Evolutionary conservation across 2,797 vertebrate genomes (phyloP), one percentile per base, ranked within the genome.

Genomic region (Enteromius anoplus): DNA sequence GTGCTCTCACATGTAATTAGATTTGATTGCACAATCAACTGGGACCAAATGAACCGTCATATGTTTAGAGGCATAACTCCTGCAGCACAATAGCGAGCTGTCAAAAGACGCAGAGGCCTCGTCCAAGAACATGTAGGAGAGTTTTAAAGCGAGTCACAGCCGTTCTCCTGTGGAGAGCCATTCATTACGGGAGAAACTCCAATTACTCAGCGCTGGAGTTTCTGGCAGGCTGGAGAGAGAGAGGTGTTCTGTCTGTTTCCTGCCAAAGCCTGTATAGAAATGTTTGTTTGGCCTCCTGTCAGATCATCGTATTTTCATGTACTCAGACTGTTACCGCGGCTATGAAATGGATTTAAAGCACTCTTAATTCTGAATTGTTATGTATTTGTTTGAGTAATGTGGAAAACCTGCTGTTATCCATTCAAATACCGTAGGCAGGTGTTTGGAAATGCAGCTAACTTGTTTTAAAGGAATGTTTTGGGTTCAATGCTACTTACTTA

Each of bases 11-110:
- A 78, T 86, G 87, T 91, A 91, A 92, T 91, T 91, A 91, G 78
- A 89, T 83, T 84, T 88, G 91, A 92, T 90, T 89, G 89, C 82
- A 88, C 89, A 91, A 91, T 91, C 91, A 89, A 86, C 89, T 89
- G 65, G 73, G 87, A 89, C 87, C 88, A 86, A 91, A 90, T 85
- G 87, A 88, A 82, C 86, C 86, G 75, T 75, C 89, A 75, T 86
- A 84, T 68, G 87, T 83, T 87, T 70, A 23, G 11, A 85, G 88
- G 86, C 4, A 71, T 88, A 87, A 85, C 88, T 91, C 87, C 86
- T 32, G 76, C 37, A 15, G 71, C 85, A 87, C 87, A 83, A 86
- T 81, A 78, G 85, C 4, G 75, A 82, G 60, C 51, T 83, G 88
- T 86, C 86, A 88, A 62, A 82, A 75, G 85, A 60, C 73, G 37